Percentiles rank a stretch among this genome's conserved stretches.
These are phyloP conservation scores for zebrafish (Danio rerio) DNA, from an alignment of 2,113 vertebrate genomes.

Conservation along the genomic window DNA sequence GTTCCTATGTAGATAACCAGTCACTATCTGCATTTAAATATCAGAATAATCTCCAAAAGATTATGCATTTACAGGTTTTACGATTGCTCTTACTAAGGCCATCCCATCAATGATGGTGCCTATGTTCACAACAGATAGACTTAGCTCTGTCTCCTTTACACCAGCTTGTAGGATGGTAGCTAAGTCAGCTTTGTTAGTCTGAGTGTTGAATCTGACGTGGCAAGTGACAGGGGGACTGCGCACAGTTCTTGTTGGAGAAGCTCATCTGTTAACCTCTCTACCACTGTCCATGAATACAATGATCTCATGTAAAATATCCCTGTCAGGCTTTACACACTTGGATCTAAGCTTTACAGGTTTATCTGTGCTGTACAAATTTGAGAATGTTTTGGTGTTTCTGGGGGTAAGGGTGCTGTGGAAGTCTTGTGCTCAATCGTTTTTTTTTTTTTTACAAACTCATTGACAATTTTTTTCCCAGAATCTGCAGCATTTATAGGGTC, in stretches of 20 bases:
- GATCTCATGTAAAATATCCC: not conserved
- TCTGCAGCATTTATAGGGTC: not conserved
- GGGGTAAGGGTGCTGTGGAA: not conserved
- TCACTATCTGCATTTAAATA: conserved; percentile 19
- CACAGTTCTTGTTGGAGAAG: conserved; percentile 15
- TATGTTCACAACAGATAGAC: not conserved
- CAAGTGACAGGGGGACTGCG: not conserved
- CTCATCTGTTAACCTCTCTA: conserved; percentile 15
- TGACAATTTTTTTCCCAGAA: not conserved
- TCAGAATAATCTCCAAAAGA: conserved; percentile 23
- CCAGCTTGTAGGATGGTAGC: not conserved
- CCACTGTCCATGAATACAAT: conserved; percentile 19
- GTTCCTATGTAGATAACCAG: conserved; percentile 25
- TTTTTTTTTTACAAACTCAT: too few relatives aligned
- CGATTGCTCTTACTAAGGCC: conserved; percentile 42
- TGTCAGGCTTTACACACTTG: not conserved
- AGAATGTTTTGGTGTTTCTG: too few relatives aligned
- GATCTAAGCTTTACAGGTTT: not conserved
- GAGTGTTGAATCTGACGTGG: not conserved
- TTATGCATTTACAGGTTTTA: conserved; percentile 29
- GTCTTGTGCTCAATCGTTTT: too few relatives aligned
- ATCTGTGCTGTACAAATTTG: not conserved
- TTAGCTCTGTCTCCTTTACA: too few relatives aligned
- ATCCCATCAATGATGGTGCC: conserved; percentile 31
- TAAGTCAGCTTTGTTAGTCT: not conserved